Base-by-base conservation (phyloP, 2,797 vertebrate genomes). In the Propithecus deckenii region DNA sequence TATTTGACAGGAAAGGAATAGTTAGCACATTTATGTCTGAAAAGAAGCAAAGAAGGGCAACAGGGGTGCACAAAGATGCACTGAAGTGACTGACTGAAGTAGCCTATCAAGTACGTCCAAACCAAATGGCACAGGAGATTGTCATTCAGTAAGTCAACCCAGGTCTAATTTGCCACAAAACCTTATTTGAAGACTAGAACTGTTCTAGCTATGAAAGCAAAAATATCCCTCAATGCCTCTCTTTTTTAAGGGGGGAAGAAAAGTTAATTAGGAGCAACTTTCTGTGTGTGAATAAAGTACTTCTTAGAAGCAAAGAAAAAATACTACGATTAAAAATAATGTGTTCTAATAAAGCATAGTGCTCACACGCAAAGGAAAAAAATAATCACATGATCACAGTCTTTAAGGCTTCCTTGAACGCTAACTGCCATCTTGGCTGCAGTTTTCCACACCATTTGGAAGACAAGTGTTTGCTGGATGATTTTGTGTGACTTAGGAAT, bases 81-180 rank as follows among this genome's bases (percentile, higher is more conserved):
- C 0, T 95, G 91, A 97, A 98, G 96, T 96, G 98, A 98, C 91
- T 87, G 96, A 97, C 41, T 97, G 97, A 98, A 97, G 96, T 94
- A 96, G 79, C 52, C 92, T 55, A 86, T 76, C 7, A 89, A 97
- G 75, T 74, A 32, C 91, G 95, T 87, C 97, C 97, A 97, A 94
- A 95, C 86, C 95, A 97, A 97, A 48, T 0, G 81, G 96, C 94
- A 98, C 91, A 97, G 95, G 91, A 86, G 79, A 85, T 14, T 89
- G 97, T 85, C 74, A 38, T 75, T 96, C 75, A 79, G 79, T 52
- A 86, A 95, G 88, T 93, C 83, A 67, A 35, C 75, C 61, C 96
- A 65, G 8, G 43, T 75, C 80, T 95, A 80, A 89, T 43, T 57
- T 20, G 72, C 85, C 86, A 80, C 1, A 88, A 97, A 81, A 85